A percentile compares a stretch with the other conserved stretches of the same genome.
phyloP scores from a whole-genome alignment of 2,888 invertebrate species.

The Oligia strigilis region DNA sequence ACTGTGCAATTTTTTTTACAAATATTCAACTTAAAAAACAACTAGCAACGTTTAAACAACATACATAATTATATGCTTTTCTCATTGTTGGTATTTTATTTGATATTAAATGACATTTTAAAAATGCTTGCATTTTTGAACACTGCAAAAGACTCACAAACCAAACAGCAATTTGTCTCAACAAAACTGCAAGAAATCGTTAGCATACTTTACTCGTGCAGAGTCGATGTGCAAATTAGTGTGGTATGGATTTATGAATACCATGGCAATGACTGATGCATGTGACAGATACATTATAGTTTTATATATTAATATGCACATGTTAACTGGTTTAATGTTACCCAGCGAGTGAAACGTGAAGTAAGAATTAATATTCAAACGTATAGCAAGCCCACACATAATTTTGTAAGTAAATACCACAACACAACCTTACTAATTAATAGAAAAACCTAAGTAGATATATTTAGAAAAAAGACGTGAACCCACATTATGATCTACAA shows the following conservation, averaged over 20 bases:
- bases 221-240: conserved; percentile 22
- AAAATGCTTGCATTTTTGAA: conserved; percentile 30
- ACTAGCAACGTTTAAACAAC: conserved; percentile 11
- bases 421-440: conserved; percentile 49
- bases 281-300: conserved; percentile 24
- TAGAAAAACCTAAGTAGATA: conserved; percentile 41
- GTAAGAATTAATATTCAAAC: conserved; percentile 50
- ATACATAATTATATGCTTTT: background rate
- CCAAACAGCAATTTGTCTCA: background rate
- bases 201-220: conserved; percentile 14
- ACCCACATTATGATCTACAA: conserved; percentile 59
- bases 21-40: conserved; percentile 1
- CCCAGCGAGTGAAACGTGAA: conserved; percentile 37
- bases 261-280: conserved; percentile 18
- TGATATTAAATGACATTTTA: conserved; percentile 15
- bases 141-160: conserved; percentile 5
- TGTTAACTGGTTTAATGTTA: conserved; percentile 36
- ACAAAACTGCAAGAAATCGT: background rate
- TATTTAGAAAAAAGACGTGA: conserved; percentile 34
- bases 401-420: conserved; percentile 56
- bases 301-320: conserved; percentile 27
- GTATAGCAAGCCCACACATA: conserved; percentile 54
- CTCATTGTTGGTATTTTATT: background rate
- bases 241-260: conserved; percentile 27
- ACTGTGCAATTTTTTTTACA: conserved; percentile 10